Evolutionary conservation across 2,113 vertebrate genomes (phyloP).

Genomic region (Cottus gobio): DNA sequence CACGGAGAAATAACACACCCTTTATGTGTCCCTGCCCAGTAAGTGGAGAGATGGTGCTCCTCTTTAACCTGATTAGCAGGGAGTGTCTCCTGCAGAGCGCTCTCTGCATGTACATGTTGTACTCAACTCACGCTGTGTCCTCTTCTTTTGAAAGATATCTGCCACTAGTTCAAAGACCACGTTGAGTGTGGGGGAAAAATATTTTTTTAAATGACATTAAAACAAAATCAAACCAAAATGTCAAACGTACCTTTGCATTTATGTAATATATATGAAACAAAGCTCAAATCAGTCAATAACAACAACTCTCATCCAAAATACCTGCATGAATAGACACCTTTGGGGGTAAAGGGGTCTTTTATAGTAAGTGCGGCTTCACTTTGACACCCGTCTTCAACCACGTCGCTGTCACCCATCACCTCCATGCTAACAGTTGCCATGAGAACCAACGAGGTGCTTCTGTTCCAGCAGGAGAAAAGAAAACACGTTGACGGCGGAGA

Average conservation of each 20-base stretch:
- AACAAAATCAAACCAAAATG: too few species aligned
- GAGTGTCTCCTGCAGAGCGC: constrained; percentile 42
- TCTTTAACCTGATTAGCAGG: constrained; percentile 64
- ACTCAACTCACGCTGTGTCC: neutral
- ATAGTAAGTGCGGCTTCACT: neutral
- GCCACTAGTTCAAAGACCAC: neutral
- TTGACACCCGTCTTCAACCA: neutral
- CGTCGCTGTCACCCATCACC: constrained; percentile 28
- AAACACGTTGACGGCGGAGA: neutral
- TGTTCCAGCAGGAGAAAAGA: constrained; percentile 28
- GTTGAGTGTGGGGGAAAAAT: neutral
- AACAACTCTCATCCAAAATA: neutral
- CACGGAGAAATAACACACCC: constrained; percentile 25
- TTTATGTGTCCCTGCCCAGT: constrained; percentile 21
- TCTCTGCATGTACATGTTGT: neutral
- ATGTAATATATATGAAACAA: neutral
- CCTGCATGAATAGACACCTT: neutral
- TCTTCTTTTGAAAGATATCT: neutral
- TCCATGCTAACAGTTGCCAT: constrained; percentile 10
- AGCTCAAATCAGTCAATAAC: neutral
- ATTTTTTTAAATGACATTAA: neutral
- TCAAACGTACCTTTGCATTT: neutral
- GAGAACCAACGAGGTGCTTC: constrained; percentile 29
- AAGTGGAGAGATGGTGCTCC: constrained; percentile 63
- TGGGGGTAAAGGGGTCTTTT: neutral